Evolutionary conservation across 2,888 invertebrate species (phyloP).

Genomic region (Mythimna impura): DNA sequence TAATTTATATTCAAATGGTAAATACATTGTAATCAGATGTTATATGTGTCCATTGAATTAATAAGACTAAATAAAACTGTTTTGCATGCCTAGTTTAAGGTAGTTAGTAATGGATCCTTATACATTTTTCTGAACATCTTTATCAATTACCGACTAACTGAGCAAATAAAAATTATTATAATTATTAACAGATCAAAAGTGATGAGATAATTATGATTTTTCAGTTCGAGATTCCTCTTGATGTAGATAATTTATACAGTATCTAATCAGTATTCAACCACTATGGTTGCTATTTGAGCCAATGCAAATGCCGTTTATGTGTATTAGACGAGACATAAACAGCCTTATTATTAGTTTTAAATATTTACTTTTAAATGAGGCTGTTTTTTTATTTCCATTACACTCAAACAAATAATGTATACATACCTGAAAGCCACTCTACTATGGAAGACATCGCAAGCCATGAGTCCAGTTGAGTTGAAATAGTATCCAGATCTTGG

Average conservation of each 20-base stretch:
- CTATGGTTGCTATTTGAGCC: not conserved
- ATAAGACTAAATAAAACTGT: too few relatives aligned
- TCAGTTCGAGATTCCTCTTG: not conserved
- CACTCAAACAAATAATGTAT: not conserved
- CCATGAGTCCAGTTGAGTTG: slow-evolving; percentile 95
- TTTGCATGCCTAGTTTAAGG: too few relatives aligned
- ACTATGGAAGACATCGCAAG: slow-evolving; percentile 96
- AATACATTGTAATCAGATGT: too few relatives aligned
- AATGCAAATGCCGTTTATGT: not conserved
- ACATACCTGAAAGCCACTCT: slow-evolving; percentile 92
- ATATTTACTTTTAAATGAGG: not conserved
- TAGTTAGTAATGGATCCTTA: too few relatives aligned
- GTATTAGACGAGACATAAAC: not conserved
- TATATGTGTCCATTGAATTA: too few relatives aligned
- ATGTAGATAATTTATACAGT: not conserved
- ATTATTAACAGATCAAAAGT: not conserved
- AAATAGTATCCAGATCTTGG: slow-evolving; percentile 97
- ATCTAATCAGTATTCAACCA: not conserved
- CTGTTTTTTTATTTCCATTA: not conserved
- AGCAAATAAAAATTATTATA: too few relatives aligned
- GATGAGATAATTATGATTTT: not conserved
- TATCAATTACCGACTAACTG: too few relatives aligned
- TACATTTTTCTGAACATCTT: too few relatives aligned
- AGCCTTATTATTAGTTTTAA: not conserved
- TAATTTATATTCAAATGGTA: too few relatives aligned